Conservation (phyloP, 2,888 invertebrate species). For the Mesorhabditis spiculigera region DNA sequence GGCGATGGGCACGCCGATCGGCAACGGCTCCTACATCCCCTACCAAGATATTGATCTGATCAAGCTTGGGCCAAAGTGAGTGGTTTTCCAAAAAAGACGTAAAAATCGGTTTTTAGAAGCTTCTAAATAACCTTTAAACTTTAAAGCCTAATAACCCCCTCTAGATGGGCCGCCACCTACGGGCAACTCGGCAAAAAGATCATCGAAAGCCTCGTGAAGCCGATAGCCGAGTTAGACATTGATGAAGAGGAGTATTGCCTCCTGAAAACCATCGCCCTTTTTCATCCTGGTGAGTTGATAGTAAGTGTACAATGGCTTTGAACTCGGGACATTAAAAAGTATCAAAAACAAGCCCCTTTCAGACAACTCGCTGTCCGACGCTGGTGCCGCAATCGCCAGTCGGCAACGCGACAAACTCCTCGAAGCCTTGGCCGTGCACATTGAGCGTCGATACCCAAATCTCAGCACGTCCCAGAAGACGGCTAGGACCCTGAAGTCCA, state of each 20-base stretch:
- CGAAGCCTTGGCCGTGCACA: conserved; percentile 28
- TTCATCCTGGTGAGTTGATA: conserved; percentile 30
- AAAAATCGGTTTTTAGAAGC: background rate
- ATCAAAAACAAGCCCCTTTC: conserved; percentile 12
- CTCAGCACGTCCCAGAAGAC: conserved; percentile 27
- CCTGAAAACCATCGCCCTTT: conserved; percentile 41
- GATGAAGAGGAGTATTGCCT: conserved; percentile 41
- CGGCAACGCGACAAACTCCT: conserved; percentile 32
- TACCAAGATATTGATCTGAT: conserved; percentile 34
- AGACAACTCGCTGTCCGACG: conserved; percentile 36
- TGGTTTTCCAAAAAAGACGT: background rate
- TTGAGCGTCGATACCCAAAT: conserved; percentile 29
- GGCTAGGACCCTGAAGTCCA: conserved; percentile 30
- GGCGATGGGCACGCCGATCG: conserved; percentile 33
- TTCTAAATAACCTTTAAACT: conserved; percentile 3
- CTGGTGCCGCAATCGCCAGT: conserved; percentile 18
- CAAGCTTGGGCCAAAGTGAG: conserved; percentile 27
- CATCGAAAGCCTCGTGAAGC: conserved; percentile 38
- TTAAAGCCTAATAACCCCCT: conserved; percentile 1
- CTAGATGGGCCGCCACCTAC: conserved; percentile 39
- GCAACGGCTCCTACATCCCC: conserved; percentile 42
- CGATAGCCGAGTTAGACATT: conserved; percentile 39
- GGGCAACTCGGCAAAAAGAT: conserved; percentile 38
- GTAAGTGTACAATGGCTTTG: background rate
- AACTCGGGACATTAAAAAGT: background rate